A percentile compares a stretch with the other conserved stretches of the same genome.
phyloP scores from a whole-genome alignment of 2,888 invertebrate species.

The Eilema sororculum region DNA sequence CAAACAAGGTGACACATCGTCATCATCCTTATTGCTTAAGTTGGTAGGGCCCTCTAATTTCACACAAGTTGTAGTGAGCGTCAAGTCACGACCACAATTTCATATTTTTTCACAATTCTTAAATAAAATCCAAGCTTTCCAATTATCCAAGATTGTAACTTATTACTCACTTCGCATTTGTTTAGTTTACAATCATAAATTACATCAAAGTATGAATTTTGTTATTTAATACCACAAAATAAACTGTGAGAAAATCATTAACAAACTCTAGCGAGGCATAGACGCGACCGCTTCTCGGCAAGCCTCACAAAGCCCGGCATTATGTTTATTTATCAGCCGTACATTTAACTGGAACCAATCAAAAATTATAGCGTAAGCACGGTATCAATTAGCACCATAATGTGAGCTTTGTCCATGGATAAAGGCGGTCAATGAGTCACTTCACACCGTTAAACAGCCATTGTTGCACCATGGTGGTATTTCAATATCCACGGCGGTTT shows the following conservation, averaged over 20 bases:
- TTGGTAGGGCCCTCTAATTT: too few relatives aligned
- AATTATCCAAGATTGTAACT: not conserved
- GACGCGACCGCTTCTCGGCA: constrained; percentile 2
- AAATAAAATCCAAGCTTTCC: too few relatives aligned
- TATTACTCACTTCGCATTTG: not conserved
- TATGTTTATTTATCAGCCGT: constrained; percentile 51
- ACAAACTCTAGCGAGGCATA: constrained; percentile 9
- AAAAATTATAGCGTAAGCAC: constrained; percentile 48
- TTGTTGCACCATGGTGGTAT: constrained; percentile 42
- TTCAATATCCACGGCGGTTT: constrained; percentile 28
- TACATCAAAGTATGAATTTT: not conserved
- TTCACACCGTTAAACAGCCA: constrained; percentile 47
- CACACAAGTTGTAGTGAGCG: too few relatives aligned
- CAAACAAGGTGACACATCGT: too few relatives aligned
- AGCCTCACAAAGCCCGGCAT: constrained; percentile 35
- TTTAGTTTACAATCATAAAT: not conserved
- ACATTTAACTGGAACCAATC: constrained; percentile 55
- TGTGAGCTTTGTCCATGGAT: constrained; percentile 50
- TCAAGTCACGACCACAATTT: too few relatives aligned
- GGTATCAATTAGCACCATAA: constrained; percentile 54
- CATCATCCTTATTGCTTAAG: too few relatives aligned
- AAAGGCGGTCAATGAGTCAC: constrained; percentile 54
- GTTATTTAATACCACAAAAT: constrained; percentile 3
- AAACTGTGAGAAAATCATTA: constrained; percentile 19
- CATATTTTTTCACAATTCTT: too few relatives aligned